Evolutionary conservation across 2,888 invertebrate genomes (phyloP).

Genomic region (Hirtodrosophila histrioides): DNA sequence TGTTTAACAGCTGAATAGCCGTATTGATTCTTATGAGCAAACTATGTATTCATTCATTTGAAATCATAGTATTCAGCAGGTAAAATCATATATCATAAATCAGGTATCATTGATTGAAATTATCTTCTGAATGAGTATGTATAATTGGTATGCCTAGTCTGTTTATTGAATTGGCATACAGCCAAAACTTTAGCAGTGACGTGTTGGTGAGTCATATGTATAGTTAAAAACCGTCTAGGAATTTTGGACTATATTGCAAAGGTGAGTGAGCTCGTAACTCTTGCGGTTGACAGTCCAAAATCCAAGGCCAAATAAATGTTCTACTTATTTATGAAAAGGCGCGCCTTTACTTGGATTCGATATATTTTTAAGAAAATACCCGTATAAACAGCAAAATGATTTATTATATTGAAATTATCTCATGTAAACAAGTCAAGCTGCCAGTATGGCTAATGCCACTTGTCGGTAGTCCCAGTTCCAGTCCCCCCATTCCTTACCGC

Average conservation of each 20-base stretch:
- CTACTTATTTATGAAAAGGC: slow-evolving; percentile 21
- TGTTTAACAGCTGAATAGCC: too few relatives aligned
- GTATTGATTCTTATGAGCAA: too few relatives aligned
- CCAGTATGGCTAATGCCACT: slow-evolving; percentile 77
- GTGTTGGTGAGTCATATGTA: slow-evolving; percentile 33
- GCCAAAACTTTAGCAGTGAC: slow-evolving; percentile 6
- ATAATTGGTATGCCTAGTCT: too few relatives aligned
- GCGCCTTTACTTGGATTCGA: slow-evolving; percentile 18
- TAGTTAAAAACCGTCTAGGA: neutral
- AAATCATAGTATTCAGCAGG: too few relatives aligned
- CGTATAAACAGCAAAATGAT: slow-evolving; percentile 62
- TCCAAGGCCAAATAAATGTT: slow-evolving; percentile 44
- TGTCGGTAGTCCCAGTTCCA: slow-evolving; percentile 53
- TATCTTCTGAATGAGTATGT: too few relatives aligned
- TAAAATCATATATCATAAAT: too few relatives aligned
- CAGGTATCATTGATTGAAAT: too few relatives aligned
- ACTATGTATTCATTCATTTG: too few relatives aligned
- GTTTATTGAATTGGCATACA: too few relatives aligned
- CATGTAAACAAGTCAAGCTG: slow-evolving; percentile 83
- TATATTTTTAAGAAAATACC: slow-evolving; percentile 43
- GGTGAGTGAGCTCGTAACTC: slow-evolving; percentile 43
- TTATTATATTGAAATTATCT: slow-evolving; percentile 82
- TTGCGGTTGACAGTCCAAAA: slow-evolving; percentile 46
- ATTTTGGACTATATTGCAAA: slow-evolving; percentile 21
- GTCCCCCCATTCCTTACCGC: neutral